Evolutionary conservation across 1,140 invertebrate species (phyloP).

Genomic region (Medauroidea extradentata): DNA sequence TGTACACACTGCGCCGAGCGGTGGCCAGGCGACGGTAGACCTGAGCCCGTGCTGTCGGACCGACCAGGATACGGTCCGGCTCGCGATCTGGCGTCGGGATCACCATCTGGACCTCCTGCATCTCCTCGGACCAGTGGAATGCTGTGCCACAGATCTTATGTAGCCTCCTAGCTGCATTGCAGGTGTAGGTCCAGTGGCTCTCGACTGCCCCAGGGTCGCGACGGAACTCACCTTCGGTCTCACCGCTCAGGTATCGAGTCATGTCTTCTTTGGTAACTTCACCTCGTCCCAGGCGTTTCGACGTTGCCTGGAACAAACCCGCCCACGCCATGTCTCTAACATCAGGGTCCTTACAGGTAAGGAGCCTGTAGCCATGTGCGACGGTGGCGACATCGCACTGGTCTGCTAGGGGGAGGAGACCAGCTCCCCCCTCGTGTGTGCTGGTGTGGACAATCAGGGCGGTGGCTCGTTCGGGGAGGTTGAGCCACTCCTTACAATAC

Average conservation of each 20-base stretch:
- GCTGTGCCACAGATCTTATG: not conserved
- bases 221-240: slow-evolving; percentile 14
- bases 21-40: not conserved
- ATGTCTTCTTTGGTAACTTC: slow-evolving; percentile 8
- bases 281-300: slow-evolving; percentile 2
- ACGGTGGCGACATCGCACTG: slow-evolving; percentile 23
- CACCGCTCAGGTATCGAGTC: slow-evolving; percentile 22
- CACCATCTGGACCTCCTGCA: slow-evolving; percentile 2
- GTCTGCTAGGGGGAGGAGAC: slow-evolving; percentile 23
- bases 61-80: not conserved
- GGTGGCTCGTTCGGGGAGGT: not conserved
- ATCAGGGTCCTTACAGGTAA: slow-evolving; percentile 21
- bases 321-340: slow-evolving; percentile 22
- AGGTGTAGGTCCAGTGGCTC: slow-evolving; percentile 23
- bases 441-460: not conserved
- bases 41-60: too few relatives aligned
- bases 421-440: not conserved
- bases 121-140: slow-evolving; percentile 19
- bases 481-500: not conserved
- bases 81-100: not conserved
- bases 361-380: slow-evolving; percentile 28
- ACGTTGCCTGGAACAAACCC: slow-evolving; percentile 7
- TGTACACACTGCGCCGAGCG: slow-evolving; percentile 10
- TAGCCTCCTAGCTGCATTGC: slow-evolving; percentile 15
- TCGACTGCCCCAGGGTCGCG: slow-evolving; percentile 5